Evolutionary conservation across 2,888 invertebrate species (phyloP), one percentile per base, ranked within the genome.

Genomic region (Spicauda simplicius): DNA sequence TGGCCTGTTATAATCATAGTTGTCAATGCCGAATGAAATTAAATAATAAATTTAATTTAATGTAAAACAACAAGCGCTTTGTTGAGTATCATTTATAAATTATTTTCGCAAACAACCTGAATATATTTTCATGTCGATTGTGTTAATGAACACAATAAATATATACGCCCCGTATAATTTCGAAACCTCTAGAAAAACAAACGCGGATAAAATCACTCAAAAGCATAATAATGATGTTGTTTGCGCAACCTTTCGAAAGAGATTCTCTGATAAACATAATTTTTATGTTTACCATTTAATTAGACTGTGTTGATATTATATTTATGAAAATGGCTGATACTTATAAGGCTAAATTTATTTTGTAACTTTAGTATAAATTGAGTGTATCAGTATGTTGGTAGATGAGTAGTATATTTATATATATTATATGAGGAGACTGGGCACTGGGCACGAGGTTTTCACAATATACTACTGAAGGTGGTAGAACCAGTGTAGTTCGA

Each of bases 121-220:
- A 52, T 52, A 60, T 12, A 18, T 30, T 57, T 57, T 33, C 8
- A 25, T 33, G 33, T 37, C 37, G 37, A 37, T 37, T 45, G 16
- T 14, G 54, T 20, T 16, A 48, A 50, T 18, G 18, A 41, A 62
- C 48, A 48, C 30, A 55, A 55, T 56, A 63, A 54, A 63, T 37
- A 63, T 63, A 30, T 30, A 54, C 19, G 8, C 18, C 63, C 55
- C 52, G 52, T 55, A 63, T 63, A 56, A 63, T 63, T 63, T 56
- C 14, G 41, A 53, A 56, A 25, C 48, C 55, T 30, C 30, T 63
- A 30, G 48, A 63, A 62, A 63, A 55, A 63, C 55, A 63, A 63
- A 61, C 48, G 18, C 63, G 16, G 55, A 55, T 63, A 63, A 63
- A 63, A 63, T 63, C 55, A 63, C 55, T 45, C 63, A 45, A 45